A percentile compares a stretch with the other conserved stretches of the same genome.
phyloP scores from a whole-genome alignment of 2,113 vertebrate species.

The Microcebus jonahi region DNA sequence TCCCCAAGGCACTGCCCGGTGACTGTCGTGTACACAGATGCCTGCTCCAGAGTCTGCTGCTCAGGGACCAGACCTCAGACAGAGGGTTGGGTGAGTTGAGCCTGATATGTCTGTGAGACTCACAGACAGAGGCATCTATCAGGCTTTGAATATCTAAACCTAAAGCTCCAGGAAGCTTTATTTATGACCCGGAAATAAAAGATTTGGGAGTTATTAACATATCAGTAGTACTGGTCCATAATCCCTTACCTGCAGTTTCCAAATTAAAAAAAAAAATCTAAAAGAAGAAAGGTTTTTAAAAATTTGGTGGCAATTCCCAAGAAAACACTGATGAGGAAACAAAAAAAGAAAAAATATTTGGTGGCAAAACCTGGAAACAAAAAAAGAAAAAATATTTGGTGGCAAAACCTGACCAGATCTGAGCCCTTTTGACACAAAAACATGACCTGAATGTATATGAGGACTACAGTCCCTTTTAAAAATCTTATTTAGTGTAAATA shows the following conservation, averaged over 20 bases:
- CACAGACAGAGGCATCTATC: neutral
- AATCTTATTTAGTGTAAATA: neutral
- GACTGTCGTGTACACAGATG: neutral
- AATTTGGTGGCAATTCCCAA: neutral
- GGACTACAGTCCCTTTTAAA: neutral
- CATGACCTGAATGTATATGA: neutral
- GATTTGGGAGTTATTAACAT: neutral
- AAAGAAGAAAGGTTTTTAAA: neutral
- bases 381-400: conserved; percentile 11
- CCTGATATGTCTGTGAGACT: neutral
- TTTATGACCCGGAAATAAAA: neutral
- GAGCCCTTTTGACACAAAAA: neutral
- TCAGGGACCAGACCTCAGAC: neutral
- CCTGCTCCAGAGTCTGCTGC: neutral
- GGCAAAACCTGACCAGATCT: neutral
- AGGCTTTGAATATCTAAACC: neutral
- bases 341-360: conserved; percentile 28
- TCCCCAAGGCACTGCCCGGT: neutral
- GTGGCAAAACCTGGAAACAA: neutral
- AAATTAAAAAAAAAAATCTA: neutral
- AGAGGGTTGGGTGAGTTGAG: neutral
- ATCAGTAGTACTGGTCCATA: neutral
- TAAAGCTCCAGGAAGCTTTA: neutral
- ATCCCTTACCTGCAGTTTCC: neutral
- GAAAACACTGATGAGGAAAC: too few species aligned